A percentile compares a stretch with the other conserved stretches of the same genome.
Evolutionary conservation across 2,888 invertebrate species (phyloP).

Genomic region (Caenorhabditis sinica): DNA sequence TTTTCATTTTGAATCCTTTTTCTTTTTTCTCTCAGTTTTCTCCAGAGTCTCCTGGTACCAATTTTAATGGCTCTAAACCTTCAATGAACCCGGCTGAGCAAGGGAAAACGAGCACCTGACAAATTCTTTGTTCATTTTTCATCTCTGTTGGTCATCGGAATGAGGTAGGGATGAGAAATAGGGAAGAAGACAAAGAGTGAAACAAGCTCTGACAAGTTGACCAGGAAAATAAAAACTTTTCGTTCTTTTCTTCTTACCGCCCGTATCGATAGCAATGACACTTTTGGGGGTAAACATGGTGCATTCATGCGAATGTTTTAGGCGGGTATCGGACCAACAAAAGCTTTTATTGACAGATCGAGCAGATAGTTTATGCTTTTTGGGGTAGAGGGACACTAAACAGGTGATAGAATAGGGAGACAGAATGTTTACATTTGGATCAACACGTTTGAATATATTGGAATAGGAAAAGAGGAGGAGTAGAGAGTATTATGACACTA

Average conservation of each 20-base stretch:
- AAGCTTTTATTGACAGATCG: slow-evolving; percentile 54
- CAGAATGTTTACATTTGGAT: slow-evolving; percentile 55
- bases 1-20: background rate
- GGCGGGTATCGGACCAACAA: background rate
- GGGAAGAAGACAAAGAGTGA: background rate
- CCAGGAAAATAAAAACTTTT: slow-evolving; percentile 37
- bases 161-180: slow-evolving; percentile 25
- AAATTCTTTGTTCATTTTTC: slow-evolving; percentile 31
- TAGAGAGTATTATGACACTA: slow-evolving; percentile 50
- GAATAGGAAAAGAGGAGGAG: slow-evolving; percentile 22
- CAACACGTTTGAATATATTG: slow-evolving; percentile 61
- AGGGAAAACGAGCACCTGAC: slow-evolving; percentile 41
- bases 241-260: slow-evolving; percentile 43
- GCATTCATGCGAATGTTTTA: slow-evolving; percentile 45
- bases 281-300: slow-evolving; percentile 41
- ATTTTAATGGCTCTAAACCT: slow-evolving; percentile 26
- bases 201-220: background rate
- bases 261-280: slow-evolving; percentile 51
- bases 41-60: slow-evolving; percentile 35
- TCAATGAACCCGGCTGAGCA: slow-evolving; percentile 11
- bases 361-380: slow-evolving; percentile 56
- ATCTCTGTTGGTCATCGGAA: background rate
- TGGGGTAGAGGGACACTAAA: slow-evolving; percentile 27
- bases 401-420: slow-evolving; percentile 33
- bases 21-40: slow-evolving; percentile 26